A percentile compares a stretch with the other conserved stretches of the same genome.
Conservation (phyloP, 2,888 invertebrate genomes). For the Petrophora chlorosata region DNA sequence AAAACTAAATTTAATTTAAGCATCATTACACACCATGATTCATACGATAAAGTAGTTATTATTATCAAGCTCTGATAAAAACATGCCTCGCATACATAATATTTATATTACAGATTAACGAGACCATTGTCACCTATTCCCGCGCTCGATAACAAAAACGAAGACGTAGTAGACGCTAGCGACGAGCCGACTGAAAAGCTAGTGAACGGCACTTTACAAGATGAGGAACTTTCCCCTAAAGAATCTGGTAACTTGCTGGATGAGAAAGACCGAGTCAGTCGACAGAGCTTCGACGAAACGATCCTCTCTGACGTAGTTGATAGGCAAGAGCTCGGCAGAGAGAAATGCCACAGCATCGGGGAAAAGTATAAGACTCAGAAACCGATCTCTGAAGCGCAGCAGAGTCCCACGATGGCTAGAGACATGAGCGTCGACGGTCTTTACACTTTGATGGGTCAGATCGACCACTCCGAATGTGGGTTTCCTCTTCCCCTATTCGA, state of each 20-base stretch:
- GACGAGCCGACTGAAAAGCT: constrained; percentile 53
- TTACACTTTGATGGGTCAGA: constrained; percentile 86
- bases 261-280: constrained; percentile 72
- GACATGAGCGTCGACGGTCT: constrained; percentile 87
- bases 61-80: no score
- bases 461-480: constrained; percentile 90
- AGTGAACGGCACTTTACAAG: constrained; percentile 58
- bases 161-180: constrained; percentile 41
- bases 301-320: constrained; percentile 65
- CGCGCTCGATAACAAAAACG: constrained; percentile 41
- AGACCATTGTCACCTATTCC: constrained; percentile 71
- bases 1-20: no score
- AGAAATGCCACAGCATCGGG: constrained; percentile 79
- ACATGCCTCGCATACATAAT: neutral
- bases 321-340: constrained; percentile 68
- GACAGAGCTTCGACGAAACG: constrained; percentile 75
- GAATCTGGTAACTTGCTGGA: constrained; percentile 72
- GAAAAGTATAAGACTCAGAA: constrained; percentile 77
- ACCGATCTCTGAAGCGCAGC: constrained; percentile 66
- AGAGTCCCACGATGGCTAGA: constrained; percentile 85
- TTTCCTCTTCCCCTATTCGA: constrained; percentile 94
- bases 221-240: constrained; percentile 70
- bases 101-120: constrained; percentile 59
- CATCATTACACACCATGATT: no score
- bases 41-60: no score